Percentiles rank a stretch among this genome's conserved stretches.
Conservation (phyloP, 2,888 invertebrate species). For the Drosophila setosimentum region DNA sequence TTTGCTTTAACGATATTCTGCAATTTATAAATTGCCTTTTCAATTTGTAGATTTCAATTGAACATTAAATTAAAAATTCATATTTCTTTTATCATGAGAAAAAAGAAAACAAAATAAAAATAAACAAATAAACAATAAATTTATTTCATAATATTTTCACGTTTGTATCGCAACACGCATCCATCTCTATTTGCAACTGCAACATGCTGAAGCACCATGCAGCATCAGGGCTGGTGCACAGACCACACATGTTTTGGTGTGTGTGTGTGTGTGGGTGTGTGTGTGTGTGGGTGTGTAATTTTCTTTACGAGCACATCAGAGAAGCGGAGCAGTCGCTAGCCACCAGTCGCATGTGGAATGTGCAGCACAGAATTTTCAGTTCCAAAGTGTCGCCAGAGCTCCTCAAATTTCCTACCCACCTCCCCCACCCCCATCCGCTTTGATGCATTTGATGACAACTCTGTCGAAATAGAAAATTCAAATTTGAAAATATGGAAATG, state of each 20-base stretch:
- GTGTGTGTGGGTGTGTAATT: constrained; percentile 52
- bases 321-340: constrained; percentile 25
- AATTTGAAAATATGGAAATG: constrained; percentile 79
- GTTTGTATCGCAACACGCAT: not conserved
- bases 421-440: not conserved
- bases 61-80: not conserved
- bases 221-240: constrained; percentile 26
- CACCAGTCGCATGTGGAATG: constrained; percentile 14
- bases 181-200: constrained; percentile 3
- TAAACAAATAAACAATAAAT: not conserved
- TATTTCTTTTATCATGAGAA: not conserved
- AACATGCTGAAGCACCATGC: constrained; percentile 4
- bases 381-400: constrained; percentile 61
- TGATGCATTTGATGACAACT: constrained; percentile 29
- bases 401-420: constrained; percentile 5
- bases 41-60: not conserved
- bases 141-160: not conserved
- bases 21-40: too few species aligned
- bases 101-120: not conserved
- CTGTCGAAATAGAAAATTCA: constrained; percentile 72
- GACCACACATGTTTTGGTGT: constrained; percentile 63
- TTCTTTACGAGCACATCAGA: constrained; percentile 60
- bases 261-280: constrained; percentile 42
- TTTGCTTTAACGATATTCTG: not conserved
- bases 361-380: constrained; percentile 4